Evolutionary conservation across 2,113 vertebrate genomes (phyloP), one percentile per base, ranked within the genome.

Genomic region (Prionailurus bengalensis): DNA sequence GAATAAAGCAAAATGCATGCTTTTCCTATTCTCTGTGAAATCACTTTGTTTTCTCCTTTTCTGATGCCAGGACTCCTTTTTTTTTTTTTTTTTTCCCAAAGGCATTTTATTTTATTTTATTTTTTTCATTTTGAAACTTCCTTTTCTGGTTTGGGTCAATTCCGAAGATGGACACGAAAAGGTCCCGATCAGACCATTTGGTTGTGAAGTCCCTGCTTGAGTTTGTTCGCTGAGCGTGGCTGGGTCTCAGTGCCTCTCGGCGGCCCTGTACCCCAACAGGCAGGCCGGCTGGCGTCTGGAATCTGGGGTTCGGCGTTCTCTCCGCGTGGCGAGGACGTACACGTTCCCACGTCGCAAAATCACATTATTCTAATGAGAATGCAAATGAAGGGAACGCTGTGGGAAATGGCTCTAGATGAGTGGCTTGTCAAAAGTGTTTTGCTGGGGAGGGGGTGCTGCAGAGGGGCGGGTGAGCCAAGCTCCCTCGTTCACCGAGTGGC

Each of bases 361-460:
- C 96, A 95, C 98, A 98, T 99, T 99, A 99, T 98, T 98, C 98
- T 99, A 99, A 99, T 99, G 99, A 99, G 99, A 98, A 99, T 98
- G 98, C 98, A 99, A 99, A 99, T 99, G 99, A 99, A 99, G 98
- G 98, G 98, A 98, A 98, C 99, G 98, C 99, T 98, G 98, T 99
- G 99, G 98, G 99, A 99, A 99, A 99, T 97, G 93, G 98, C 98
- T 98, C 96, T 98, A 98, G 99, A 99, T 98, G 99, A 99, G 99
- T 95, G 97, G 93, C 97, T 98, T 99, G 99, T 99, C 99, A 99
- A 98, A 98, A 99, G 98, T 98, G 97, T 98, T 99, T 99, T 99
- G 95, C 98, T 98, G 99, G 98, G 96, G 61, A 83, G 71, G 96
- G 92, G 95, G 68, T 27, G 73, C 15, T 7, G 83, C 4, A 7